A percentile compares a stretch with the other conserved stretches of the same genome.
These are phyloP conservation scores for Akabosia matsudoensis DNA, from an alignment of 1,140 invertebrate species.

Conservation along the genomic window DNA sequence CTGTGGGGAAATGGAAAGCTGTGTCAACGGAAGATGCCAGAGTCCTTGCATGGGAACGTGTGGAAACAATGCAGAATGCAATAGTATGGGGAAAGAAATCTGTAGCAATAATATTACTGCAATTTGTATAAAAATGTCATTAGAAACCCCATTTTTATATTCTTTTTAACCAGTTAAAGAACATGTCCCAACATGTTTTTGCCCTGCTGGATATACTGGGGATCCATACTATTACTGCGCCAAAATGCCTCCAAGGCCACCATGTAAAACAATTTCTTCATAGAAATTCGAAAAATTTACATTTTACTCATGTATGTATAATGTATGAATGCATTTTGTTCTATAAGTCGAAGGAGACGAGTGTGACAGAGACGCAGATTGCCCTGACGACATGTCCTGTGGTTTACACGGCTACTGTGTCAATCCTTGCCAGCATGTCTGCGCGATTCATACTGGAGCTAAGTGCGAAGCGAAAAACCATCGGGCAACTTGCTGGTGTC, in stretches of 20 bases:
- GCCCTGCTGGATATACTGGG: constrained; percentile 41
- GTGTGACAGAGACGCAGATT: constrained; percentile 44
- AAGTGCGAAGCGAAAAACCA: constrained; percentile 47
- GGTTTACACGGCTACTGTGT: constrained; percentile 44
- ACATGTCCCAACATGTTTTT: constrained; percentile 44
- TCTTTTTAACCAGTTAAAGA: constrained; percentile 45
- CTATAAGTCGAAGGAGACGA: constrained; percentile 48
- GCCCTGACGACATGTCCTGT: constrained; percentile 47
- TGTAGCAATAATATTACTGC: not conserved
- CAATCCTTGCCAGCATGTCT: constrained; percentile 46
- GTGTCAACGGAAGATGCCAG: constrained; percentile 73
- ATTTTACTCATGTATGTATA: constrained; percentile 9
- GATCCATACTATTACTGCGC: constrained; percentile 46
- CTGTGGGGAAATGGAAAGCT: constrained; percentile 67
- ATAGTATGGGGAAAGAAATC: constrained; percentile 34
- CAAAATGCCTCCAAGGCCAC: constrained; percentile 42
- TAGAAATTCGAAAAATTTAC: constrained; percentile 1
- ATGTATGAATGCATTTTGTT: not conserved
- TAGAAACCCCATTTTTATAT: not conserved
- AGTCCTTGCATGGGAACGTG: constrained; percentile 72
- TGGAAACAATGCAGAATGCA: constrained; percentile 45
- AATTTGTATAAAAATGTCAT: too few species aligned
- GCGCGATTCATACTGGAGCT: constrained; percentile 46
- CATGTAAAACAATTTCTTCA: constrained; percentile 37
- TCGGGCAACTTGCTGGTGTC: constrained; percentile 46